phyloP scores from a whole-genome alignment of 2,113 vertebrate genomes.

The Hippoglossus stenolepis region DNA sequence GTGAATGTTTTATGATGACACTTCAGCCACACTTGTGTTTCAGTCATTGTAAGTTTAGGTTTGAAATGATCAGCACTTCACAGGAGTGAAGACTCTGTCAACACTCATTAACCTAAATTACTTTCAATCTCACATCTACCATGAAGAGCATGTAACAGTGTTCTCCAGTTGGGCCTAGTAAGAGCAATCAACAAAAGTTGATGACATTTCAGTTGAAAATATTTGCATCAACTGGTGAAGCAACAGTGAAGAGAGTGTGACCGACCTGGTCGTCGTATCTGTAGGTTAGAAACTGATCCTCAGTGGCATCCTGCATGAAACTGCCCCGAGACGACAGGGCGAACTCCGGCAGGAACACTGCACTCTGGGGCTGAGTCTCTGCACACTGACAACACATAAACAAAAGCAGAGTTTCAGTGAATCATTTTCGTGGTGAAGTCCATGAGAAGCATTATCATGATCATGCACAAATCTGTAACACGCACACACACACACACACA shows the following conservation, averaged over 20 bases:
- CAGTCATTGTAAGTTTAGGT: no score
- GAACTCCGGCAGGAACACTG: constrained; percentile 94
- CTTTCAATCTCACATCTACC: no score
- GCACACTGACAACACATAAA: constrained; percentile 69
- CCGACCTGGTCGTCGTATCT: constrained; percentile 90
- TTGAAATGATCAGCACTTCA: no score
- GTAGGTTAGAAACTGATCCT: constrained; percentile 91
- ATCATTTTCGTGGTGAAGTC: not conserved
- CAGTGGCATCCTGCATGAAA: constrained; percentile 92
- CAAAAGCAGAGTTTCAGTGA: constrained; percentile 6
- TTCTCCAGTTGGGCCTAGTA: no score
- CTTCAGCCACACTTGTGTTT: no score
- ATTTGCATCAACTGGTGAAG: not conserved
- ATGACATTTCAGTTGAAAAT: not conserved
- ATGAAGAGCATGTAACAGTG: not conserved
- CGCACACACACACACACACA: no score
- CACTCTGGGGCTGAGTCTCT: constrained; percentile 85
- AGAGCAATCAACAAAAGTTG: not conserved
- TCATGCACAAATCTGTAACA: no score
- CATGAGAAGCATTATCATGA: no score
- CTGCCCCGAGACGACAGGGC: constrained; percentile 95
- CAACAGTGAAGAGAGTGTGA: not conserved
- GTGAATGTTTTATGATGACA: not conserved
- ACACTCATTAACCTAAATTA: no score
- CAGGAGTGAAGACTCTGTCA: no score